Evolutionary conservation across 2,113 vertebrate genomes (phyloP).

Genomic region (Otis tarda): DNA sequence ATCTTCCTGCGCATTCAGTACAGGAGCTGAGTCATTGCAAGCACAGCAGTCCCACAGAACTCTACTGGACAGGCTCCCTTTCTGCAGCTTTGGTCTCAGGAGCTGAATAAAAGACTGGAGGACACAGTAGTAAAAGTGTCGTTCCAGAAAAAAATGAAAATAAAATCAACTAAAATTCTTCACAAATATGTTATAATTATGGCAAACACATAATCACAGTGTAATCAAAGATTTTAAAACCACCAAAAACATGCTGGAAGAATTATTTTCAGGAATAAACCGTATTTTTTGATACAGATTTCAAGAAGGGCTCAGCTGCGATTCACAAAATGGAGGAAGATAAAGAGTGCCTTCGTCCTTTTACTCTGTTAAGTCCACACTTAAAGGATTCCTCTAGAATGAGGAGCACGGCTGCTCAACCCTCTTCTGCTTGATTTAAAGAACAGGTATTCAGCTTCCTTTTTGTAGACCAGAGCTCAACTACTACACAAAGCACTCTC

Average conservation of each 20-base stretch:
- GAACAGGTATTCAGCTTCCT: neutral
- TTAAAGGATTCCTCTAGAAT: neutral
- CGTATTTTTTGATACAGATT: neutral
- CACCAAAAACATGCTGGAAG: neutral
- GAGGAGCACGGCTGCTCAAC: neutral
- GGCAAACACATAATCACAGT: neutral
- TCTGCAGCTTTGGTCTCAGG: neutral
- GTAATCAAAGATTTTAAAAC: neutral
- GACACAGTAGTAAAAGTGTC: neutral
- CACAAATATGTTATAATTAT: neutral
- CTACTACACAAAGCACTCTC: neutral
- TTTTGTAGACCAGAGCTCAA: neutral
- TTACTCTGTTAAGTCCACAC: fast-evolving
- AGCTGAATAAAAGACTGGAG: neutral
- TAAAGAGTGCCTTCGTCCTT: neutral
- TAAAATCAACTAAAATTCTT: neutral
- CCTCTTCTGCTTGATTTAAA: neutral
- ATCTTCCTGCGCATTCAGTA: neutral
- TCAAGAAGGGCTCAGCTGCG: neutral
- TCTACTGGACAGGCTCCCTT: neutral
- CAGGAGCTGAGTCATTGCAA: neutral
- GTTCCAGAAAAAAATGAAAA: neutral
- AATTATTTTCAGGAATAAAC: neutral
- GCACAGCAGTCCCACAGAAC: neutral
- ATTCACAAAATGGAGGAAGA: neutral